Conservation (phyloP, 2,888 invertebrate genomes). For the Sepioteuthis lessoniana region DNA sequence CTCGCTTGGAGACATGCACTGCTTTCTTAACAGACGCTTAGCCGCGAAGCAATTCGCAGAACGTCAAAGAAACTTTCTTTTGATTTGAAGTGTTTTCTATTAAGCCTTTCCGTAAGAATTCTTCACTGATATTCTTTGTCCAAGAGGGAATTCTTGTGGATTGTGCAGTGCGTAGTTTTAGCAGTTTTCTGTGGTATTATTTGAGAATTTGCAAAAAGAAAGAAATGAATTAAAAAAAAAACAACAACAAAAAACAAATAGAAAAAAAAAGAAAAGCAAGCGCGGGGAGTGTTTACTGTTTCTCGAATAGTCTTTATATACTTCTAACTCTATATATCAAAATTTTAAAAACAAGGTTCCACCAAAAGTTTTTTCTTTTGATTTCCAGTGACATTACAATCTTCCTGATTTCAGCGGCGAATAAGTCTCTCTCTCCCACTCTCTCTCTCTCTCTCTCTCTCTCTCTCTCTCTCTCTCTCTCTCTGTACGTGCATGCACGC, state of each 20-base stretch:
- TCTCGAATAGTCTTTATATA: neutral
- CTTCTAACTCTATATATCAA: neutral
- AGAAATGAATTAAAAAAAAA: neutral
- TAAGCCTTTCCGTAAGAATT: neutral
- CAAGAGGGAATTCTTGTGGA: constrained; percentile 15
- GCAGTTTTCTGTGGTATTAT: neutral
- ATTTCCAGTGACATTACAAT: neutral
- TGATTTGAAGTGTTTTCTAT: constrained; percentile 10
- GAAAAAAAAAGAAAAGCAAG: neutral
- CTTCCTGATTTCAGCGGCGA: neutral
- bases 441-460: too few species aligned
- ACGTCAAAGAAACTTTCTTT: neutral
- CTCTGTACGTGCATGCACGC: too few species aligned
- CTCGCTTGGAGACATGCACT: neutral
- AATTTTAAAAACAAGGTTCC: neutral
- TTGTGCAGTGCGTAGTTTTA: constrained; percentile 8
- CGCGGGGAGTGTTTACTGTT: neutral
- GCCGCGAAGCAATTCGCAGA: neutral
- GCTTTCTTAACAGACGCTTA: neutral
- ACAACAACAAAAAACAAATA: neutral
- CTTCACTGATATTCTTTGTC: constrained; percentile 16
- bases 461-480: too few species aligned
- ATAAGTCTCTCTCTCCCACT: neutral
- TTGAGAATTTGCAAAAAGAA: neutral
- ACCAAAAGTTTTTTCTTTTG: neutral